Conservation (phyloP, 2,888 invertebrate genomes). For the Ferdinandea cuprea region DNA sequence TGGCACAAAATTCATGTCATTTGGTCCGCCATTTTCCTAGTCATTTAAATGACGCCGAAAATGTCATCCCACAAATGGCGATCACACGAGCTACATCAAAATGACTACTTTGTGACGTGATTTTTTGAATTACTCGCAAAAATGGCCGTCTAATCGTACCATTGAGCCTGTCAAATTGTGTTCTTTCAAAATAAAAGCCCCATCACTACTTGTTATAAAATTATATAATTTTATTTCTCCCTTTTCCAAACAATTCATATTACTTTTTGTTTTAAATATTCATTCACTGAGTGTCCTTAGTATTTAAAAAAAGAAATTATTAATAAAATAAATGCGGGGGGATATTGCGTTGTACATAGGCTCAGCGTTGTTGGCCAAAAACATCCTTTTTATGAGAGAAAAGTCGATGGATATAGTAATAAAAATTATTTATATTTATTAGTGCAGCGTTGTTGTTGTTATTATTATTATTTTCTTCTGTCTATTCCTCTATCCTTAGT, state of each 20-base stretch:
- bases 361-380: too few species aligned
- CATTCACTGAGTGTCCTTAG: constrained; percentile 33
- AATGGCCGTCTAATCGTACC: neutral
- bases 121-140: too few species aligned
- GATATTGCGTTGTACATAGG: constrained; percentile 22
- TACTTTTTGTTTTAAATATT: constrained; percentile 2
- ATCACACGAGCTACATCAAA: neutral
- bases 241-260: neutral
- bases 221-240: constrained; percentile 36
- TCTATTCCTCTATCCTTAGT: neutral
- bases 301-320: too few species aligned
- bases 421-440: neutral
- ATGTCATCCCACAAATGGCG: neutral
- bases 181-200: neutral
- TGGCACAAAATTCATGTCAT: neutral
- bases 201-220: neutral
- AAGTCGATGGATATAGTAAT: constrained; percentile 22
- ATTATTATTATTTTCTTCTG: too few species aligned
- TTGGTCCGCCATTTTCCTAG: neutral
- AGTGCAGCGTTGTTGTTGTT: constrained; percentile 26
- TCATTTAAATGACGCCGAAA: neutral
- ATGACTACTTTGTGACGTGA: too few species aligned
- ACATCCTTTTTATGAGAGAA: constrained; percentile 1
- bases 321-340: constrained; percentile 38
- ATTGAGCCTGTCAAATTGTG: too few species aligned